Evolutionary conservation across 2,797 vertebrate genomes (phyloP).

Genomic region (Syndactyla subalaris): DNA sequence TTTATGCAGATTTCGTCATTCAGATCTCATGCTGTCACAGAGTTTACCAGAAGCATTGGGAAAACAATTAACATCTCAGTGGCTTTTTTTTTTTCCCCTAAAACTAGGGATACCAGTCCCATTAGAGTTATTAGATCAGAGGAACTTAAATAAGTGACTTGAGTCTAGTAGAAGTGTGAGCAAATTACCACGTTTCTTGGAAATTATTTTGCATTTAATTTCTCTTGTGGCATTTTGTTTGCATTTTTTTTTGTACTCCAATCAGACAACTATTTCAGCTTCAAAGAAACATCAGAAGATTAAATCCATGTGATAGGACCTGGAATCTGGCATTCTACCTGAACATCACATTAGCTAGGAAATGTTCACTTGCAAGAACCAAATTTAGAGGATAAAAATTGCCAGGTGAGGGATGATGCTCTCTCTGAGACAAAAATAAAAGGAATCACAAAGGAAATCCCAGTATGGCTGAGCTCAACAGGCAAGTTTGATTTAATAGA

Average conservation of each 20-base stretch:
- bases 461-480: background rate
- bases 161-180: background rate
- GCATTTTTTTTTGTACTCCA: background rate
- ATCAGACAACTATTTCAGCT: background rate
- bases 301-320: background rate
- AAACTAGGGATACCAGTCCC: background rate
- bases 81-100: background rate
- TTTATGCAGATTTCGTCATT: background rate
- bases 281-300: background rate
- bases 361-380: background rate
- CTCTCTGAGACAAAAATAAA: background rate
- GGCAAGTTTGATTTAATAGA: background rate
- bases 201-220: background rate
- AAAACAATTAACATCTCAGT: background rate
- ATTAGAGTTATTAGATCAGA: background rate
- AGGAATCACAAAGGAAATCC: background rate
- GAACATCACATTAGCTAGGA: background rate
- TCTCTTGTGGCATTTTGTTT: background rate
- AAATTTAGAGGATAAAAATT: background rate
- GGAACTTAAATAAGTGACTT: background rate
- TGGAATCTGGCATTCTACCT: background rate
- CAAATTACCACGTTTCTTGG: background rate
- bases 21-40: background rate
- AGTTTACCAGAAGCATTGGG: background rate
- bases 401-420: rapidly evolving